Base-by-base conservation (phyloP, 2,113 vertebrate species). In the Leiothrix lutea region DNA sequence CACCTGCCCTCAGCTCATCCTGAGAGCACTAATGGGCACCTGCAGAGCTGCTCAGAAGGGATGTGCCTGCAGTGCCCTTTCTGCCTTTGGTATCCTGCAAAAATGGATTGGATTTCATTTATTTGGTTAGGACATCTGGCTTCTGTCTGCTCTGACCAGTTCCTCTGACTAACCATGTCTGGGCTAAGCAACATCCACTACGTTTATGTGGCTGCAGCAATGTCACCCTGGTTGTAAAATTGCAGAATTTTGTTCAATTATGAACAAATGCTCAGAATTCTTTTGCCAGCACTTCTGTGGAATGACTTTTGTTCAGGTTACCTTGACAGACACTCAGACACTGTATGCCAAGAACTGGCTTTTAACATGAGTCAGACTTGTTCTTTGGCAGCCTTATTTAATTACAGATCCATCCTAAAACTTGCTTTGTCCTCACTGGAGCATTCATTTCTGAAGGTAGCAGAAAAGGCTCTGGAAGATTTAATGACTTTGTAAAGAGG, bases 321-420 rank as follows among this genome's bases (percentile, higher is more conserved):
- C 83, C 79, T 93, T 60, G 45, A 80, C 17, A 94, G 80, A 62
- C 58, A 19, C 31, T 82, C 42, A 31, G 65, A 64, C 23, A 26
- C 14, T 1, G 2, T 31, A 16, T 85, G 82, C 69, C 70, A 93
- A 78, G 64, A 65, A 16, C 8, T 45, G n/a, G 47, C 86, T 96
- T 91, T 91, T 83, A 74, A 78, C 50, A 22, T 38, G 66, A 95
- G 66, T 85, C 96, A 94, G 86, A 28, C 69, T 71, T 83, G 44
- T 81, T 92, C 77, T 87, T 94, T 96, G 90, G 62, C 94, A 95
- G 51, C 90, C 33, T 85, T 66, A 60, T 94, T 89, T 94, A 91
- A 80, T 93, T 94, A 83, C 54, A 90, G 71, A 88, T 66, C 79
- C 65, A 83, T 64, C 74, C 88, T 82, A 36, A 89, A 86, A 80